Base-by-base conservation (phyloP, 1,140 invertebrate genomes). In the Parasteatoda tepidariorum region DNA sequence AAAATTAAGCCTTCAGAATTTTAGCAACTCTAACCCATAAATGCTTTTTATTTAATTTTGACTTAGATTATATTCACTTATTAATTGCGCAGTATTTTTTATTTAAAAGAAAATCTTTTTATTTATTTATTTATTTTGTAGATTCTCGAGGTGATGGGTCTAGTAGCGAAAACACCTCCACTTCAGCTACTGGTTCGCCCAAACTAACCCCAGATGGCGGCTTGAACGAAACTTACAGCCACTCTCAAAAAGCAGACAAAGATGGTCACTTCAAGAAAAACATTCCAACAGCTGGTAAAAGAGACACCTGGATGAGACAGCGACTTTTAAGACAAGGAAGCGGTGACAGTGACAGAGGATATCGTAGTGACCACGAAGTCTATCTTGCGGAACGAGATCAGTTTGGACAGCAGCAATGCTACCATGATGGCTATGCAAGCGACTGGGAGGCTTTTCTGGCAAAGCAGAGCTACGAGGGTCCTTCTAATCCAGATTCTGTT, bases 351-450 rank as follows among this genome's bases (percentile, higher is more conserved):
- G 82, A 84, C 24, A 13, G 82, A 13, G 82, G 82, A 38, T 84
- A 76, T 61, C 61, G 73, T 11, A 84, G 82, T 61, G 82, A 84
- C 59, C 82, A 84, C 48, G 82, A 84, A 28, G 73, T 84, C 7
- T 84, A 84, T 54, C 41, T 84, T 15, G 41, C 73, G 13, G 83
- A 85, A 24, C 62, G 67, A 15, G 75, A 84, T 54, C 75, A 81
- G 22, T 82, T 71, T 75, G 67, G 70, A 24, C 67, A 59, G 26
- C 59, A 34, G 38, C n/a, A n/a, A n/a, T 30, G 57, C n/a, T 78
- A 71, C 89, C 89, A 48, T 92, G 87, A 92, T 92, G 88, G 91
- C 91, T 68, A 91, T 89, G 67, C 92, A 92, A 85, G 91, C 91
- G 88, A 86, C 86, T 87, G 73, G 76, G 59, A 84, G 64, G 55